Percentiles rank a stretch among this genome's conserved stretches.
Evolutionary conservation across 2,113 vertebrate genomes (phyloP).

Genomic region (Desmodus rotundus): DNA sequence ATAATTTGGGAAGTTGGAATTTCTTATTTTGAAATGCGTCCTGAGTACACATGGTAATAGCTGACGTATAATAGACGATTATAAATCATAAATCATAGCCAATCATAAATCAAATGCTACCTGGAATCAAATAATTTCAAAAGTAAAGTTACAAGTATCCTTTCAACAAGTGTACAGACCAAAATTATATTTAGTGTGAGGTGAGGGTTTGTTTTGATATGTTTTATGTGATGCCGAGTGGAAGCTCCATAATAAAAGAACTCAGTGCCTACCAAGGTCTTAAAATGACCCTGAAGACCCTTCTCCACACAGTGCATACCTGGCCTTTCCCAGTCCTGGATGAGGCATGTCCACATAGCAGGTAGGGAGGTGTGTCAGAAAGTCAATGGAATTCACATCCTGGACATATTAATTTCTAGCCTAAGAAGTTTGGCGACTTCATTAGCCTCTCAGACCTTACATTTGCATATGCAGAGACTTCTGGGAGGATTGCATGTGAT

Average conservation of each 20-base stretch:
- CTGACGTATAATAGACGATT: not conserved
- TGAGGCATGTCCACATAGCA: not conserved
- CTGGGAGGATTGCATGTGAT: not conserved
- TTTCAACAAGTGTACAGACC: not conserved
- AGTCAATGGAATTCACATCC: not conserved
- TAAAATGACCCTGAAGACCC: not conserved
- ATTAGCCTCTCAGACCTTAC: not conserved
- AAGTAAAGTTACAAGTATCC: conserved; percentile 44
- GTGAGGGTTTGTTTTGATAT: not conserved
- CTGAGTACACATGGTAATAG: not conserved
- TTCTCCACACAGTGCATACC: not conserved
- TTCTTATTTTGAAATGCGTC: conserved; percentile 35
- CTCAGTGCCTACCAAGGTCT: not conserved
- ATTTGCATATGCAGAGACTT: not conserved
- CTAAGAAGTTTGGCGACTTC: not conserved
- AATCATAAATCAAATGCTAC: conserved; percentile 6
- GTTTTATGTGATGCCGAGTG: not conserved
- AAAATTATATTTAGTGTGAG: not conserved
- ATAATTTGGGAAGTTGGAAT: conserved; percentile 15
- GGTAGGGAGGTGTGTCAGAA: not conserved
- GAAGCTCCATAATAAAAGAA: not conserved
- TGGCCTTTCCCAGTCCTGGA: not conserved
- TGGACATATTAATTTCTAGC: not conserved
- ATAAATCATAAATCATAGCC: conserved; percentile 12
- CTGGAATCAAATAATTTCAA: conserved; percentile 2